These are phyloP conservation scores for Rallus crepitans DNA, from an alignment of 2,797 vertebrate genomes.

Conservation along the genomic window DNA sequence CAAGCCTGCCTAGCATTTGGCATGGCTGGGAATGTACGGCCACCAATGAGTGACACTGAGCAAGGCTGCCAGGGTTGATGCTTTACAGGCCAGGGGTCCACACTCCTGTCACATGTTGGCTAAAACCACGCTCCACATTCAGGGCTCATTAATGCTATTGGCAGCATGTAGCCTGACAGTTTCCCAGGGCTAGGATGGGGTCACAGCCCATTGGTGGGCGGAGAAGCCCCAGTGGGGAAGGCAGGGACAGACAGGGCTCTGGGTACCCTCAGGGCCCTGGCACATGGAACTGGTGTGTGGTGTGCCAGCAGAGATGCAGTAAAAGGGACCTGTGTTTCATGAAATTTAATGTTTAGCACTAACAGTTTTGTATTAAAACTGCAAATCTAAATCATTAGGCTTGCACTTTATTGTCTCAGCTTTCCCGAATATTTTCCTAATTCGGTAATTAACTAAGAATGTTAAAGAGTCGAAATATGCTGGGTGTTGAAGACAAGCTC, in stretches of 20 bases:
- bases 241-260: neutral
- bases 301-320: neutral
- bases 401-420: neutral
- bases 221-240: accelerated
- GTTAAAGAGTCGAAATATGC: neutral
- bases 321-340: neutral
- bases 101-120: accelerated
- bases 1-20: neutral
- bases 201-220: neutral
- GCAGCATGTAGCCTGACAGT: neutral
- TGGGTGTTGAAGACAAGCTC: neutral
- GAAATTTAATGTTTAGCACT: neutral
- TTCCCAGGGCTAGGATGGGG: neutral
- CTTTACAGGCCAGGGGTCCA: too few relatives aligned
- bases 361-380: neutral
- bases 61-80: neutral
- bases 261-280: neutral
- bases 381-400: neutral
- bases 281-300: neutral
- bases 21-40: neutral
- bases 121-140: accelerated
- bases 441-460: neutral
- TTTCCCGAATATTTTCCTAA: neutral
- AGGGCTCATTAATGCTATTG: neutral
- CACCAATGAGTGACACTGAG: accelerated